phyloP scores from a whole-genome alignment of 2,888 invertebrate species.

The Stomorhina lunata region DNA sequence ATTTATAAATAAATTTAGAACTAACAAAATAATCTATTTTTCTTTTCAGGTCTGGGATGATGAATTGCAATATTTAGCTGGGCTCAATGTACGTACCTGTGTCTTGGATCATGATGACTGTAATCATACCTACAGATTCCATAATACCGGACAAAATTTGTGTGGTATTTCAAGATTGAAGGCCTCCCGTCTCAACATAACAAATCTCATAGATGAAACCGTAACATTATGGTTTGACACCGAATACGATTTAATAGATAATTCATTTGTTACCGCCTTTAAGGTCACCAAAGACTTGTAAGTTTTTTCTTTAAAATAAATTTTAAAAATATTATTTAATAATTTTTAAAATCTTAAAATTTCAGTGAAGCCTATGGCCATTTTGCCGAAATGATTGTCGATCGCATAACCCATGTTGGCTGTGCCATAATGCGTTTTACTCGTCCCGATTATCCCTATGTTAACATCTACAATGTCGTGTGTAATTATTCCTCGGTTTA shows the following conservation, averaged over 20 bases:
- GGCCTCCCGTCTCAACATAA: slow-evolving; percentile 73
- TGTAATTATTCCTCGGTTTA: slow-evolving; percentile 79
- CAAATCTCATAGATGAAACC: slow-evolving; percentile 75
- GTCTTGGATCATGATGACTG: slow-evolving; percentile 78
- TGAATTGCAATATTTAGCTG: slow-evolving; percentile 77
- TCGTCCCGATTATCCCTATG: slow-evolving; percentile 73
- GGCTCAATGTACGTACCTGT: slow-evolving; percentile 77
- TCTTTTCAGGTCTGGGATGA: slow-evolving; percentile 76
- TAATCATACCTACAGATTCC: slow-evolving; percentile 76
- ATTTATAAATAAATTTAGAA: not conserved
- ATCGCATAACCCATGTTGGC: slow-evolving; percentile 77
- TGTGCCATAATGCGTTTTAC: slow-evolving; percentile 77
- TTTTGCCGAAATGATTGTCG: slow-evolving; percentile 78
- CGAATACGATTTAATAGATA: slow-evolving; percentile 77
- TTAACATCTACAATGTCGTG: slow-evolving; percentile 76
- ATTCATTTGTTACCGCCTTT: slow-evolving; percentile 74
- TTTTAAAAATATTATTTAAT: not conserved
- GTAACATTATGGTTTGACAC: slow-evolving; percentile 76
- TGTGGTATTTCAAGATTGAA: slow-evolving; percentile 75
- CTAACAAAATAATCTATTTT: not conserved
- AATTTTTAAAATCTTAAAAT: not conserved
- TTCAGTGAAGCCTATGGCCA: slow-evolving; percentile 78
- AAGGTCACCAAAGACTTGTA: slow-evolving; percentile 76
- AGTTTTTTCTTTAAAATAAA: slow-evolving; percentile 64
- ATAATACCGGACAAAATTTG: slow-evolving; percentile 77